These are phyloP conservation scores for Pogonomyrmex barbatus DNA, from an alignment of 1,140 invertebrate genomes.

Conservation along the genomic window DNA sequence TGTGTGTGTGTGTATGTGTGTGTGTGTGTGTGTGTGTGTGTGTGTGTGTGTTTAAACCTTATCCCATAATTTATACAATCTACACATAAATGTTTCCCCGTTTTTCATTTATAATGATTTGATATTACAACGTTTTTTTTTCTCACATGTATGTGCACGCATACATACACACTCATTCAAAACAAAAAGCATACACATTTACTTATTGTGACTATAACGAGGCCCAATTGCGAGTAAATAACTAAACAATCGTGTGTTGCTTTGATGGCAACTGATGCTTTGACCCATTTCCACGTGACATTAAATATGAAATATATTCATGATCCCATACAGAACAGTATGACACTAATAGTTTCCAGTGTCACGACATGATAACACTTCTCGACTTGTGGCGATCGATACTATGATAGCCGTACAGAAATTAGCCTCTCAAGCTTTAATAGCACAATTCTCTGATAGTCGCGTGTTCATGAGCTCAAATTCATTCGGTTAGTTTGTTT, in stretches of 20 bases:
- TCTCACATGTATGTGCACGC: not conserved
- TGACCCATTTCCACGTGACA: slow-evolving; percentile 49
- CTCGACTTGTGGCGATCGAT: slow-evolving; percentile 12
- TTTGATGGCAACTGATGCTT: slow-evolving; percentile 14
- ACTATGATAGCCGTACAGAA: slow-evolving; percentile 15
- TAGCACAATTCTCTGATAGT: not conserved
- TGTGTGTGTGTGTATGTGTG: no score
- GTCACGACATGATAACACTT: slow-evolving; percentile 24
- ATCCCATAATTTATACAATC: slow-evolving; percentile 76
- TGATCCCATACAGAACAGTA: not conserved
- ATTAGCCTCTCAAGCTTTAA: slow-evolving; percentile 15
- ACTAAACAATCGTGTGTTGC: slow-evolving; percentile 38
- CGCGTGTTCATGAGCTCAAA: not conserved
- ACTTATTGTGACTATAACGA: slow-evolving; percentile 49
- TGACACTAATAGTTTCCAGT: not conserved
- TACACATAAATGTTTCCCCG: slow-evolving; percentile 73
- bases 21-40: no score
- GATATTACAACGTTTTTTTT: slow-evolving; percentile 54
- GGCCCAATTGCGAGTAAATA: slow-evolving; percentile 55
- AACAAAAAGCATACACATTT: slow-evolving; percentile 21
- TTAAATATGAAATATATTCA: slow-evolving; percentile 41
- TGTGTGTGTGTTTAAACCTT: slow-evolving; percentile 54
- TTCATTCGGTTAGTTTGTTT: not conserved
- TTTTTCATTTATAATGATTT: slow-evolving; percentile 65
- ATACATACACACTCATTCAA: slow-evolving; percentile 10